Conservation (phyloP, 2,888 invertebrate species). For the Gonocerus acuteangulatus region DNA sequence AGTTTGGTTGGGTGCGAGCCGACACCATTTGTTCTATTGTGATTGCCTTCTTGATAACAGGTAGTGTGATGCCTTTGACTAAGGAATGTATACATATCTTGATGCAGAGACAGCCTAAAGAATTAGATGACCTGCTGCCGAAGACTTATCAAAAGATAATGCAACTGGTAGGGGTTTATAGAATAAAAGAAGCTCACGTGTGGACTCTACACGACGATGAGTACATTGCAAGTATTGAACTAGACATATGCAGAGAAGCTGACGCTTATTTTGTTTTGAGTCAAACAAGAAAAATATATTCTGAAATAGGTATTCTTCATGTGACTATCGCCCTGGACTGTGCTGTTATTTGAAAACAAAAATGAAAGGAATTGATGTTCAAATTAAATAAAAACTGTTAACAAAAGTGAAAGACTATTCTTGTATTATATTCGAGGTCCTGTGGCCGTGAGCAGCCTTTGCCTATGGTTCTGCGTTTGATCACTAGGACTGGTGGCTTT, state of each 20-base stretch:
- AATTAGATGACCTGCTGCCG: conserved; percentile 72
- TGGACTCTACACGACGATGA: conserved; percentile 95
- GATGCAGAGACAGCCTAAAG: conserved; percentile 86
- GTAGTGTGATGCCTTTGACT: conserved; percentile 75
- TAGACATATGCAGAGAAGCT: conserved; percentile 88
- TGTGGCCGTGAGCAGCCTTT: too few species aligned
- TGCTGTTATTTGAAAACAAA: conserved; percentile 55
- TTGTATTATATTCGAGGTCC: too few species aligned
- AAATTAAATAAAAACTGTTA: too few species aligned
- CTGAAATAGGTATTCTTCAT: conserved; percentile 83
- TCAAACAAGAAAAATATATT: conserved; percentile 89
- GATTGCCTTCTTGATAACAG: conserved; percentile 79
- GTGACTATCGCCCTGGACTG: conserved; percentile 90
- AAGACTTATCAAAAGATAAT: conserved; percentile 84
- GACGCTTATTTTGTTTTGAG: conserved; percentile 88
- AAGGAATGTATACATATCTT: conserved; percentile 82
- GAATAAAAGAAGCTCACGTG: conserved; percentile 94
- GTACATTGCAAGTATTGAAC: conserved; percentile 84
- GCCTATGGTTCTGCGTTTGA: too few species aligned
- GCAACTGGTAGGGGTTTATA: conserved; percentile 83
- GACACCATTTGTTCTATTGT: conserved; percentile 98
- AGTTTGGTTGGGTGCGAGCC: conserved; percentile 97
- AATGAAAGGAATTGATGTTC: too few species aligned
- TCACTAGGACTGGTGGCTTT: too few species aligned
- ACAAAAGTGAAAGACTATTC: too few species aligned